Conservation (phyloP, 2,797 vertebrate genomes). For the Gymnothorax reevesii region DNA sequence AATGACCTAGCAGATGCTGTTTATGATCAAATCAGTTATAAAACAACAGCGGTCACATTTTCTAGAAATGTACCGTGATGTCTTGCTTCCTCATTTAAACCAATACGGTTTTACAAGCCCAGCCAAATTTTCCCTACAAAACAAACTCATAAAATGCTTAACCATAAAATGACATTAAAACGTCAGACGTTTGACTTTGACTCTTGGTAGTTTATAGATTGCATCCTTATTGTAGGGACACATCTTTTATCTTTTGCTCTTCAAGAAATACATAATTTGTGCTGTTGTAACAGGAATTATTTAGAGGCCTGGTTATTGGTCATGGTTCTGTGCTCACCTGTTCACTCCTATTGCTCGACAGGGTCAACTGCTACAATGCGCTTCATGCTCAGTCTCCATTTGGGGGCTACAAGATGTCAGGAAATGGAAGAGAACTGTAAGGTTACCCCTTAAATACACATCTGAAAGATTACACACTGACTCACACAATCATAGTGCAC, state of each 20-base stretch:
- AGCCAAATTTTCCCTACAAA: neutral
- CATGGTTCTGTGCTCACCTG: slow-evolving; percentile 6
- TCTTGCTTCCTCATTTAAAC: neutral
- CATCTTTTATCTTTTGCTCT: neutral
- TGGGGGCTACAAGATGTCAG: slow-evolving; percentile 95
- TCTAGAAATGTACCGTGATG: neutral
- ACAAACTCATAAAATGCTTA: neutral
- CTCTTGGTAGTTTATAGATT: neutral
- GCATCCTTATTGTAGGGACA: neutral
- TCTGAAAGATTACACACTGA: neutral
- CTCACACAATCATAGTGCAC: no score
- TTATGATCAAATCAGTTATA: neutral
- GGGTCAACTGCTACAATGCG: slow-evolving; percentile 96
- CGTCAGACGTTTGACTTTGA: neutral
- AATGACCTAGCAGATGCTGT: neutral
- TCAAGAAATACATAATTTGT: neutral
- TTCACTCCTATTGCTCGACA: slow-evolving; percentile 54
- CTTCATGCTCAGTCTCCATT: slow-evolving; percentile 89
- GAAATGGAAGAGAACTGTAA: slow-evolving; percentile 95
- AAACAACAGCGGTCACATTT: neutral
- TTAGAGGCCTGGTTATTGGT: neutral
- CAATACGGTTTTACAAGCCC: slow-evolving; percentile 7
- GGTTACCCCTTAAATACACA: slow-evolving; percentile 51
- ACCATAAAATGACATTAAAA: slow-evolving; percentile 2
- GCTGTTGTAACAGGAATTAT: neutral